Evolutionary conservation across 1,140 invertebrate genomes (phyloP).

Genomic region (Belonocnema kinseyi): DNA sequence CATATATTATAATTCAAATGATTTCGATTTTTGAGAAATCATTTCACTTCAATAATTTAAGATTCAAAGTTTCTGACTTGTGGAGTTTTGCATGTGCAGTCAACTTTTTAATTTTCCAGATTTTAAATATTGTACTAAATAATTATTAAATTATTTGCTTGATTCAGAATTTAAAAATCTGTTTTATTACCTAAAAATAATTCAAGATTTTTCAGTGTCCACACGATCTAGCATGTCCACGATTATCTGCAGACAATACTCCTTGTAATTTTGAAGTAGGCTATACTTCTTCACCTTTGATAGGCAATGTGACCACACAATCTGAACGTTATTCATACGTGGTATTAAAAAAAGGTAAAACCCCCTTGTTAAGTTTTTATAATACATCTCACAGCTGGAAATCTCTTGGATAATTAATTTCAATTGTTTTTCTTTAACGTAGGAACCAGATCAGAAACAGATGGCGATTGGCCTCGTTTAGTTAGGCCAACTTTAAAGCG

Average conservation of each 20-base stretch:
- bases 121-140: slow-evolving; percentile 20
- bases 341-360: slow-evolving; percentile 86
- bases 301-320: slow-evolving; percentile 63
- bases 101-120: slow-evolving; percentile 6
- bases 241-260: slow-evolving; percentile 76
- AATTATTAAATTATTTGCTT: too few species aligned
- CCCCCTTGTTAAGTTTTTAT: slow-evolving; percentile 35
- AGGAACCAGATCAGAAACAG: slow-evolving; percentile 71
- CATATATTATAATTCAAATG: not conserved
- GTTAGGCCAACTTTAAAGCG: slow-evolving; percentile 81
- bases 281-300: slow-evolving; percentile 79
- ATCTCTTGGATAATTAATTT: slow-evolving; percentile 29
- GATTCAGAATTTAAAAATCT: too few species aligned
- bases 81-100: too few species aligned
- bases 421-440: slow-evolving; percentile 35
- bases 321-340: slow-evolving; percentile 84
- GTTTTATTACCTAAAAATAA: too few species aligned
- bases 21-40: too few species aligned
- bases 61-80: too few species aligned
- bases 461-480: slow-evolving; percentile 85
- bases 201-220: slow-evolving; percentile 81
- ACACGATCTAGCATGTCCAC: slow-evolving; percentile 86
- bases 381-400: slow-evolving; percentile 33
- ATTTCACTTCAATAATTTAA: too few species aligned
- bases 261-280: slow-evolving; percentile 87